Evolutionary conservation across 1,140 invertebrate species (phyloP), one percentile per base, ranked within the genome.

Genomic region (Drosophila sproati): DNA sequence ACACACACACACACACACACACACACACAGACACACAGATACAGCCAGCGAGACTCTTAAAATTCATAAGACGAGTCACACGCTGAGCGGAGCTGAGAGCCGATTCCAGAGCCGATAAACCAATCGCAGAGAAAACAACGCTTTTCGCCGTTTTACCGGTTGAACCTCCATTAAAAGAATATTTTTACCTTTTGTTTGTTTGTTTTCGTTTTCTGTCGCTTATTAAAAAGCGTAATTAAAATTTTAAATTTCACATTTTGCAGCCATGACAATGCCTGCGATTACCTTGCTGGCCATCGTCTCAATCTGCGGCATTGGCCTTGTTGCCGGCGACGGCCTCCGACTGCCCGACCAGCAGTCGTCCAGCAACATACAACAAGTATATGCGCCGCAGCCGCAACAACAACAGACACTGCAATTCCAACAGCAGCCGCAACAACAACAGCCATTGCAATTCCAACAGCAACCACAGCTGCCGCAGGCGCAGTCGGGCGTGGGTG

Each of bases 301-400:
- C 28, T 51, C 67, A 8, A 41, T 59, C 64, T 70, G 55, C 43
- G 57, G 68, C 43, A 43, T 73, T 5, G 67, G 68, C 59, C 61
- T 87, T 41, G 94, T 90, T 50, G 94, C 94, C 32, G 93, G 94
- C 67, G 94, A 94, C 35, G 94, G 93, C 39, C 93, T 94, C 62
- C 93, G 94, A 10, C 77, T 95, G 31, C 94, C 94, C 51, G 94
- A 95, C 80, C 94, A 94, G 78, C 93, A 94, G 55, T 93, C 78
- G 57, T 93, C 77, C 54, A 80, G 69, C 64, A 87, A 91, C 78
- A 71, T 87, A 32, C 82, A 92, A 54, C 89, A 92, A 57, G 80
- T 90, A 29, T 91, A 83, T 63, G 70, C 71, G 54, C 87, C 82
- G 69, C 87, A 91, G 80, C 77, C 75, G 54, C 83, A 82, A 28